Evolutionary conservation across 2,888 invertebrate genomes (phyloP).

Genomic region (Perdita meconis): DNA sequence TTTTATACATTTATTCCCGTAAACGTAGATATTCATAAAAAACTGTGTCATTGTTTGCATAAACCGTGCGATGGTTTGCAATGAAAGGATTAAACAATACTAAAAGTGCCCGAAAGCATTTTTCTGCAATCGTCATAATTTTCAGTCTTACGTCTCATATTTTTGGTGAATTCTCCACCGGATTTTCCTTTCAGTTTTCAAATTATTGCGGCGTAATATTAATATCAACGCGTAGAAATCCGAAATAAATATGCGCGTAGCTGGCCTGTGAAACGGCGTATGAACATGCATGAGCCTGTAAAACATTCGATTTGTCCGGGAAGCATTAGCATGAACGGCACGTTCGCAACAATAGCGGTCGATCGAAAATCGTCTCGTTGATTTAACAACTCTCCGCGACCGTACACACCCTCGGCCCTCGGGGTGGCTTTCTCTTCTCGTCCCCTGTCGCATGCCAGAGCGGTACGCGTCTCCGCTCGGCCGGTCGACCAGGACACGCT

Average conservation of each 20-base stretch:
- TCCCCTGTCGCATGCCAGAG: slow-evolving; percentile 4
- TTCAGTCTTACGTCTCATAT: too few relatives aligned
- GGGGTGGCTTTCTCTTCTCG: slow-evolving; percentile 32
- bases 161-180: too few relatives aligned
- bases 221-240: slow-evolving; percentile 5
- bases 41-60: too few relatives aligned
- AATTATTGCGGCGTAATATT: not conserved
- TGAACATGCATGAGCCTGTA: slow-evolving; percentile 55
- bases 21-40: too few relatives aligned
- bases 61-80: too few relatives aligned
- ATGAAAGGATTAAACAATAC: too few relatives aligned
- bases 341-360: slow-evolving; percentile 63
- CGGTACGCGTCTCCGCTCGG: slow-evolving; percentile 30
- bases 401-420: slow-evolving; percentile 8
- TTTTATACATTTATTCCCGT: too few relatives aligned
- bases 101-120: too few relatives aligned
- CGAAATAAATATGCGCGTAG: slow-evolving; percentile 41
- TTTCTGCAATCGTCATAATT: too few relatives aligned
- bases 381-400: slow-evolving; percentile 64
- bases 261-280: slow-evolving; percentile 30
- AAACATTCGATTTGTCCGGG: slow-evolving; percentile 63
- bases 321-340: slow-evolving; percentile 67
- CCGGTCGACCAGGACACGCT: slow-evolving; percentile 64
- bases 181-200: not conserved
- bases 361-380: slow-evolving; percentile 74